phyloP scores from a whole-genome alignment of 2,797 vertebrate species.

The Malurus leucopterus region DNA sequence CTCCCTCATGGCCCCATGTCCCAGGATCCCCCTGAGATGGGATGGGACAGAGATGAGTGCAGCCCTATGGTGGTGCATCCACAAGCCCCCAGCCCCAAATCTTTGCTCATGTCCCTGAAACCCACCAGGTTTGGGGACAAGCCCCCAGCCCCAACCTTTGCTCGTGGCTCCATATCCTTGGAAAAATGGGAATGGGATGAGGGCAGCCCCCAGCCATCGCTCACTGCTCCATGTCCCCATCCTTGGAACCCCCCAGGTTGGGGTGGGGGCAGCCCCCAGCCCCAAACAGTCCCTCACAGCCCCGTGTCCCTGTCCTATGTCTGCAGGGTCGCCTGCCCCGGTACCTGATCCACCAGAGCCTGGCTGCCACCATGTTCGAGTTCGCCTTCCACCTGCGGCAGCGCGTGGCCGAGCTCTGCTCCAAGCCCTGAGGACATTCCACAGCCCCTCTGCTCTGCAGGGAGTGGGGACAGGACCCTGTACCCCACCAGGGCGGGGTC shows the following conservation, averaged over 20 bases:
- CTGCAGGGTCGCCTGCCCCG: conserved; percentile 88
- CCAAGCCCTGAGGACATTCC: conserved; percentile 23
- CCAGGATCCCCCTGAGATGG: neutral
- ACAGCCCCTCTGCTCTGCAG: neutral
- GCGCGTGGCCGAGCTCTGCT: conserved; percentile 76
- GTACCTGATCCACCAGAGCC: conserved; percentile 95
- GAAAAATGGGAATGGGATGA: no score
- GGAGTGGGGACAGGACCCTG: neutral
- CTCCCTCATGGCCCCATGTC: neutral
- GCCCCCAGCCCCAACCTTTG: neutral
- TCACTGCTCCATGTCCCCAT: rapidly evolving
- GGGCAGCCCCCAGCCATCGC: no score
- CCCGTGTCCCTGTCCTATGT: neutral
- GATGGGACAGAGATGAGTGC: no score
- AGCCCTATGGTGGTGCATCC: no score
- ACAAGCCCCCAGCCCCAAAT: no score
- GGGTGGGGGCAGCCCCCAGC: neutral
- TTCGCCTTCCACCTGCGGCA: conserved; percentile 90
- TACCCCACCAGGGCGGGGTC: neutral
- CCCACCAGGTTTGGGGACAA: no score
- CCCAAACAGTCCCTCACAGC: rapidly evolving
- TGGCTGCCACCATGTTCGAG: conserved; percentile 95
- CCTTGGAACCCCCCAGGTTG: neutral
- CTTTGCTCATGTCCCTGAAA: no score
- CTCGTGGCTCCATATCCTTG: neutral